Percentiles rank a stretch among this genome's conserved stretches.
These are phyloP conservation scores for Orbicella faveolata DNA, from an alignment of 64 coral and sea anemone genomes.

Conservation along the genomic window DNA sequence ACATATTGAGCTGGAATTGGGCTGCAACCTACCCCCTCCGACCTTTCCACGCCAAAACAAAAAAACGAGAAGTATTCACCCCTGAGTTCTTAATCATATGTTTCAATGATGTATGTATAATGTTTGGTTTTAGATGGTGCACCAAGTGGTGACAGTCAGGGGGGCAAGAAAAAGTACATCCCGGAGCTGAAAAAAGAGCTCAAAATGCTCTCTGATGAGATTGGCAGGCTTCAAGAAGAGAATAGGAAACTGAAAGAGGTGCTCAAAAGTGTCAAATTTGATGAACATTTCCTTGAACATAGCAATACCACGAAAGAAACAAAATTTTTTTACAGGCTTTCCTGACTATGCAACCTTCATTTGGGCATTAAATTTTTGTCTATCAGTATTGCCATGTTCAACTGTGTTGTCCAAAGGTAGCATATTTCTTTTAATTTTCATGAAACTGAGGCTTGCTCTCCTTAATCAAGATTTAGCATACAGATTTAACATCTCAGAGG, in stretches of 20 bases:
- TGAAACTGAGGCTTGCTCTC: neutral
- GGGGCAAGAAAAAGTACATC: conserved; percentile 23
- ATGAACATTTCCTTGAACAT: conserved; percentile 16
- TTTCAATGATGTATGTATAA: conserved; percentile 31
- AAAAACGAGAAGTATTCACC: too few species aligned
- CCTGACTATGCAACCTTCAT: conserved; percentile 23
- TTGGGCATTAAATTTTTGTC: conserved; percentile 45
- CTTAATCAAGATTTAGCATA: conserved; percentile 15
- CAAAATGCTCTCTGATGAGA: conserved; percentile 31
- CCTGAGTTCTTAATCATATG: neutral
- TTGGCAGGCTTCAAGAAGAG: conserved; percentile 37
- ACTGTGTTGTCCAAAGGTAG: neutral
- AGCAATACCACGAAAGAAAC: neutral
- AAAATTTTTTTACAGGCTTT: conserved; percentile 27
- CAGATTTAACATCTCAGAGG: neutral
- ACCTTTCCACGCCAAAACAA: neutral
- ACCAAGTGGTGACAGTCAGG: neutral
- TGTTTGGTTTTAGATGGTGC: neutral
- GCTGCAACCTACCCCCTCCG: neutral
- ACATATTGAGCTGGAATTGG: too few species aligned
- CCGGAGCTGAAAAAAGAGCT: conserved; percentile 16
- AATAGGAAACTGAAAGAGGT: conserved; percentile 32
- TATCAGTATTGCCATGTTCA: conserved; percentile 36
- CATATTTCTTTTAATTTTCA: conserved; percentile 6
- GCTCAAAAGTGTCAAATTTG: conserved; percentile 33